Evolutionary conservation across 2,888 invertebrate genomes (phyloP).

Genomic region (Synanthedon tipuliformis): DNA sequence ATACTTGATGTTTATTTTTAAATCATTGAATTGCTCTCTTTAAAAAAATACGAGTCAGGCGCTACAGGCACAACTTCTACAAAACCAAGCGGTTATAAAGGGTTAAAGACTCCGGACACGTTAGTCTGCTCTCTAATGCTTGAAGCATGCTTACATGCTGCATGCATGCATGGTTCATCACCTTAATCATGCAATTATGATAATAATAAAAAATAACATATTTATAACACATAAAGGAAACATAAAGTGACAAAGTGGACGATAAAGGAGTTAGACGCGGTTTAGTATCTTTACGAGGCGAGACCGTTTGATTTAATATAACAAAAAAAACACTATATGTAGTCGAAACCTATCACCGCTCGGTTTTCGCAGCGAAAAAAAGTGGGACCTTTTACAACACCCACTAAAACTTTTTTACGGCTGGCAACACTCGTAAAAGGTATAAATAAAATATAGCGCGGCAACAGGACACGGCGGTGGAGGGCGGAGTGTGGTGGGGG

Average conservation of each 20-base stretch:
- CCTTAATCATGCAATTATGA: too few species aligned
- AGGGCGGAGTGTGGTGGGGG: constrained; percentile 27
- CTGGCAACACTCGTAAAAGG: constrained; percentile 58
- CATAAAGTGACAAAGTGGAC: background rate
- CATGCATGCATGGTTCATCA: too few species aligned
- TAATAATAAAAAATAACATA: too few species aligned
- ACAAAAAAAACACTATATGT: constrained; percentile 18
- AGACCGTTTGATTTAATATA: constrained; percentile 25
- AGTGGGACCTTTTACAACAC: constrained; percentile 45
- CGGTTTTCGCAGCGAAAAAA: constrained; percentile 36
- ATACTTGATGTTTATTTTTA: too few species aligned
- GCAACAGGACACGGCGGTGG: constrained; percentile 40
- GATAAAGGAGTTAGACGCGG: background rate
- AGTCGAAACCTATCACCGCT: constrained; percentile 33
- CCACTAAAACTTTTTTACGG: constrained; percentile 61
- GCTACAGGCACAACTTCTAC: too few species aligned
- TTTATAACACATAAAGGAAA: too few species aligned
- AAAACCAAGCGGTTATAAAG: too few species aligned
- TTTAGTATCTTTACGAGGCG: constrained; percentile 5
- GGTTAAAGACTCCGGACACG: too few species aligned
- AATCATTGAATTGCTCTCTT: too few species aligned
- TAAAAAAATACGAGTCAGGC: too few species aligned
- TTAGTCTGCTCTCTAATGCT: too few species aligned
- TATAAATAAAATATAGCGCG: constrained; percentile 58
- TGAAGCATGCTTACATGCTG: too few species aligned